Conservation (phyloP, 2,888 invertebrate species). For the Rhodophaea formosa region DNA sequence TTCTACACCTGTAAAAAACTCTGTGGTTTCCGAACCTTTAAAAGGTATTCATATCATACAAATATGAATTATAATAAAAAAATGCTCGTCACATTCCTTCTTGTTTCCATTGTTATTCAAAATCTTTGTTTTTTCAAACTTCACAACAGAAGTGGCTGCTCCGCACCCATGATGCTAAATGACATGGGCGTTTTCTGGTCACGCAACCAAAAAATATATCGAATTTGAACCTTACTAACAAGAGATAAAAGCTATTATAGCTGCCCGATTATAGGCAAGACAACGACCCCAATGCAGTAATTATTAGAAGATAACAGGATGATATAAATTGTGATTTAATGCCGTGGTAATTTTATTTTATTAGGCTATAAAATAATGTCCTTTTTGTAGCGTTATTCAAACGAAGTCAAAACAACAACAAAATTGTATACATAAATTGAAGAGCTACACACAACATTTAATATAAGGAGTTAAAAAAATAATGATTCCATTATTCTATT, state of each 20-base stretch:
- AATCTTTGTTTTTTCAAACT: slow-evolving; percentile 23
- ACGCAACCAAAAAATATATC: slow-evolving; percentile 49
- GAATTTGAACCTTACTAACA: slow-evolving; percentile 41
- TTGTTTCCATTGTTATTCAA: not conserved
- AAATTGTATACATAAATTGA: no score
- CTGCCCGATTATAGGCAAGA: slow-evolving; percentile 30
- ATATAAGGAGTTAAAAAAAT: no score
- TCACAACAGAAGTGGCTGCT: slow-evolving; percentile 39
- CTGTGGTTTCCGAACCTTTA: no score
- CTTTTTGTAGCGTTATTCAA: no score
- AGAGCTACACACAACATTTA: no score
- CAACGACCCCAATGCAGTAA: slow-evolving; percentile 50
- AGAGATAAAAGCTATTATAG: slow-evolving; percentile 48
- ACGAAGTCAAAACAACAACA: no score
- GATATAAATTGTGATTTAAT: slow-evolving; percentile 57
- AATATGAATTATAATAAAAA: no score
- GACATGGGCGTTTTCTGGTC: slow-evolving; percentile 65
- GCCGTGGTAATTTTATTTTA: slow-evolving; percentile 36
- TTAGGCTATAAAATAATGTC: no score
- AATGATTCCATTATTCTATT: no score
- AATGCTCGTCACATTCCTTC: not conserved
- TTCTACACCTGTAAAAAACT: no score
- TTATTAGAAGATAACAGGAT: slow-evolving; percentile 51
- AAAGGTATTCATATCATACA: no score
- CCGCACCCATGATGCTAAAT: slow-evolving; percentile 59